phyloP scores from a whole-genome alignment of 30 jellyfish, hydroid and myxozoan species.

The Cassiopea xamachana region DNA sequence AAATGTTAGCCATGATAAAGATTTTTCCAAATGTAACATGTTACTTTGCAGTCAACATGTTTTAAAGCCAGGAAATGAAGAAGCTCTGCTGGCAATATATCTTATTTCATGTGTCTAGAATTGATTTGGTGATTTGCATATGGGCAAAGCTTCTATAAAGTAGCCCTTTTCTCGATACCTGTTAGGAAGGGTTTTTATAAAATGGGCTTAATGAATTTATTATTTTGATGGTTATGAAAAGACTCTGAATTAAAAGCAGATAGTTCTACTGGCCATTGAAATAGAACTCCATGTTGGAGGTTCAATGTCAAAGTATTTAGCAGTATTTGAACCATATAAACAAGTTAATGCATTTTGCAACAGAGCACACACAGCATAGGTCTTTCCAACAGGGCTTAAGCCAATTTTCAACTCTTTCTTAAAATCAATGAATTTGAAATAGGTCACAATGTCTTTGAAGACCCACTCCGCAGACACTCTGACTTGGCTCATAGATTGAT shows the following conservation, averaged over 20 bases:
- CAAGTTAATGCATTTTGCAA: conserved; percentile 69
- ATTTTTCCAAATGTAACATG: background rate
- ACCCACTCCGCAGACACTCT: conserved; percentile 77
- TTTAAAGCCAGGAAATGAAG: background rate
- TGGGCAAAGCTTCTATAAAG: background rate
- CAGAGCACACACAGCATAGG: conserved; percentile 55
- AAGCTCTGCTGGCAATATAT: background rate
- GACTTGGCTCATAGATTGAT: conserved; percentile 58
- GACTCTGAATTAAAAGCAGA: background rate
- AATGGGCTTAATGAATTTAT: background rate
- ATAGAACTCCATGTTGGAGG: conserved; percentile 4
- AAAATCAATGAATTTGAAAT: conserved; percentile 58
- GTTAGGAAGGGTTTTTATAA: background rate
- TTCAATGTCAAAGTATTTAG: conserved; percentile 6
- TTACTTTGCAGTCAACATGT: background rate
- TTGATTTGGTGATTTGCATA: background rate
- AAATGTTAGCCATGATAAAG: background rate
- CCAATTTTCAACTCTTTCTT: conserved; percentile 60
- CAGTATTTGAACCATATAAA: conserved; percentile 22
- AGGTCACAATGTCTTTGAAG: conserved; percentile 64
- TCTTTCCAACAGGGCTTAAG: conserved; percentile 60
- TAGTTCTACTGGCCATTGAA: conserved; percentile 1
- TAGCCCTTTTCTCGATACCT: background rate
- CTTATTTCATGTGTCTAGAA: background rate
- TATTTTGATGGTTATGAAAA: background rate